Conservation (phyloP, 2,797 vertebrate species). For the Bradypus variegatus region DNA sequence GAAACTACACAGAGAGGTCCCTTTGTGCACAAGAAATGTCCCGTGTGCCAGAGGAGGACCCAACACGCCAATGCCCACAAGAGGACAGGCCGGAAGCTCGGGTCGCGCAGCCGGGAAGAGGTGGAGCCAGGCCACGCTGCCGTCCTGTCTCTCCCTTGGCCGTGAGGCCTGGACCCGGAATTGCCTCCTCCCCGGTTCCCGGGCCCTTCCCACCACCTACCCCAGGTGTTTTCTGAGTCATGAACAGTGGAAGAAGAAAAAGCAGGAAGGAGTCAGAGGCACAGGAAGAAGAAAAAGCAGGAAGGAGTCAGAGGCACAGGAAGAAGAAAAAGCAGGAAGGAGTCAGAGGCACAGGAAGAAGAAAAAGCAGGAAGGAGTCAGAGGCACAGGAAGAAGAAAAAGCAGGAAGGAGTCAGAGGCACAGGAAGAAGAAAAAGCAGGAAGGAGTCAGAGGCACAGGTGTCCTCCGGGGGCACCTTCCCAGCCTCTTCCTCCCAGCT, state of each 20-base stretch:
- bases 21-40: too few relatives aligned
- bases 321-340: neutral
- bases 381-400: neutral
- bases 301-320: neutral
- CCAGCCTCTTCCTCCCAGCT: neutral
- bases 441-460: neutral
- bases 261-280: neutral
- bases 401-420: neutral
- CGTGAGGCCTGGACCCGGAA: neutral
- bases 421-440: neutral
- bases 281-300: neutral
- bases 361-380: neutral
- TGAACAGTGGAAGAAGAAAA: neutral
- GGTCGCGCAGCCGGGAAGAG: neutral
- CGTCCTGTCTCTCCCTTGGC: neutral
- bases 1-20: neutral
- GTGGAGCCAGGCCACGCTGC: neutral
- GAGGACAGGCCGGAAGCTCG: neutral
- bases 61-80: neutral
- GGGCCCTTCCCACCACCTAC: neutral
- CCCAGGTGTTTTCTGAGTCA: constrained; percentile 5
- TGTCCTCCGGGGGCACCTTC: neutral
- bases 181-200: neutral
- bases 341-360: neutral
- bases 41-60: too few relatives aligned